A percentile compares a stretch with the other conserved stretches of the same genome.
phyloP scores from a whole-genome alignment of 2,888 invertebrate genomes.

The Capitulum mitella region DNA sequence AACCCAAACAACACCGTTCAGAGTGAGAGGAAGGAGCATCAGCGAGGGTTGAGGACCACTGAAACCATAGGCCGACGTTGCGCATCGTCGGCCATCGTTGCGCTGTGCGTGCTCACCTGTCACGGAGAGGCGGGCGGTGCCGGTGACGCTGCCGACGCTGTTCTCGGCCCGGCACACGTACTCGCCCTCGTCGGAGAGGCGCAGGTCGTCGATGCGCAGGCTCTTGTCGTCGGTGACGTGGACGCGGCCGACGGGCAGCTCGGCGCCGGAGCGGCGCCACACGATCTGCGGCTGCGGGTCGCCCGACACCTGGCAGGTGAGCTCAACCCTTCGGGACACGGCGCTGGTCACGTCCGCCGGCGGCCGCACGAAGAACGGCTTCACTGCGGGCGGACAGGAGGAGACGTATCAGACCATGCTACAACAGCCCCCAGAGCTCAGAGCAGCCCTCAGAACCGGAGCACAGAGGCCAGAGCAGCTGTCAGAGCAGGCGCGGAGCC shows the following conservation, averaged over 20 bases:
- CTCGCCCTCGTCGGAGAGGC: conserved; percentile 67
- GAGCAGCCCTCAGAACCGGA: no score
- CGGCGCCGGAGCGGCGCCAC: background rate
- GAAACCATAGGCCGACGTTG: no score
- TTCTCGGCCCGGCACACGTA: conserved; percentile 77
- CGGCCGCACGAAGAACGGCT: conserved; percentile 42
- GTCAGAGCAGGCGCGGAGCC: no score
- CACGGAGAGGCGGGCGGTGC: background rate
- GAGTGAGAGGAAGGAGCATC: no score
- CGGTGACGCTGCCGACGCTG: conserved; percentile 54
- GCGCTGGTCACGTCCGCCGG: conserved; percentile 43
- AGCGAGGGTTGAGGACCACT: no score
- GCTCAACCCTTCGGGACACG: conserved; percentile 31
- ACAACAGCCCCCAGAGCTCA: no score
- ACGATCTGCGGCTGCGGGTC: conserved; percentile 54
- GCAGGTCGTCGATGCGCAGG: conserved; percentile 69
- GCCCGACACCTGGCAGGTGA: conserved; percentile 49
- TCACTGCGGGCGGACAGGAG: conserved; percentile 40
- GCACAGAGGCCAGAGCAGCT: no score
- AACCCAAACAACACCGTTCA: no score
- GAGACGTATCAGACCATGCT: no score
- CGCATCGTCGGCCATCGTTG: no score
- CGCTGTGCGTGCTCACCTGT: background rate
- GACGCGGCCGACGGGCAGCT: conserved; percentile 39
- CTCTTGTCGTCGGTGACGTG: conserved; percentile 71